Base-by-base conservation (phyloP, 2,888 invertebrate species). In the Apocheima hispidaria region DNA sequence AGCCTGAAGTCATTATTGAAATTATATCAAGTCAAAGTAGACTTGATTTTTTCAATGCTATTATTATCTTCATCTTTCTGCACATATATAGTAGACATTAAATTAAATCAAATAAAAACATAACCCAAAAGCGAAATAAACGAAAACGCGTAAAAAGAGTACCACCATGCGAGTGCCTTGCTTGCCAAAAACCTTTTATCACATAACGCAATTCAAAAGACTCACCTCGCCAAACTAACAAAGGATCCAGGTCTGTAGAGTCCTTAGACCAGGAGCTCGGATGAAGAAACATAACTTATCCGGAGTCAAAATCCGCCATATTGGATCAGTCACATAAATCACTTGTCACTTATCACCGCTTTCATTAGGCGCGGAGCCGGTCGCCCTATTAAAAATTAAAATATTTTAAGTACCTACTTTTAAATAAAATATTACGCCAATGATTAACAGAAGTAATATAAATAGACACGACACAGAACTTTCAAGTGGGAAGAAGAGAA, bases 251-350 rank as follows among this genome's bases (percentile, higher is more conserved):
- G 74, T 92, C 92, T 50, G 85, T 76, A 71, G 90, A 81, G 74
- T 91, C 91, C 84, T 86, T 83, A 69, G 84, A 80, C 71, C 90
- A 88, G 70, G 91, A 88, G 73, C 90, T 90, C 71, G 92, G 89
- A 73, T 92, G 91, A 73, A 92, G 81, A 82, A 92, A 92, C 92
- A 92, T 92, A 84, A 72, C 78, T 90, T 90, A 92, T 83, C 92
- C 92, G 70, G 86, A 90, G 83, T 92, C 92, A 86, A 88, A 77
- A 74, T 79, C 81, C 77, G 83, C 86, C 92, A 92, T 92, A 83
- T 85, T 90, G 84, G 68, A 69, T 73, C 78, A 78, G 66, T 72
- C 80, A 82, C 86, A 77, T n/a, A 74, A 70, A 72, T 66, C 81
- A 84, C 83, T 79, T 67, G 63, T 53, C 81, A 83, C 81, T 79